A percentile compares a stretch with the other conserved stretches of the same genome.
Conservation (phyloP, 1,140 invertebrate species). For the Ostrea edulis region DNA sequence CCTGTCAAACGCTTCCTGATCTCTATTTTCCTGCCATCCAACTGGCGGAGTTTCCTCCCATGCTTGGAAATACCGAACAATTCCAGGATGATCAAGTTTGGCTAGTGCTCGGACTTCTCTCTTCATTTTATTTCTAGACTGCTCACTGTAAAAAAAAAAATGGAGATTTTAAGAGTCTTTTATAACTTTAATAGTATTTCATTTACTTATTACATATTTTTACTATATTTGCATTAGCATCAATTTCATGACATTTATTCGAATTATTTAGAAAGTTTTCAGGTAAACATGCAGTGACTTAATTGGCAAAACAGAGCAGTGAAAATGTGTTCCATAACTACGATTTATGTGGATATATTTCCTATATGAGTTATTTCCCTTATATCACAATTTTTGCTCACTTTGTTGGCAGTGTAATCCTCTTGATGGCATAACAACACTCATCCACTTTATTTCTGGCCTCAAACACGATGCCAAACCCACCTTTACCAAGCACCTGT, state of each 20-base stretch:
- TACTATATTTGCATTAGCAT: too few relatives aligned
- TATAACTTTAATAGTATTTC: background rate
- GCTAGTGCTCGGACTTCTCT: constrained; percentile 96
- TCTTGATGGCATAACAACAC: constrained; percentile 96
- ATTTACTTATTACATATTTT: too few relatives aligned
- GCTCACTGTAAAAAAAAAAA: constrained; percentile 81
- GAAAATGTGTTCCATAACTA: too few relatives aligned
- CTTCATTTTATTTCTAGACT: constrained; percentile 91
- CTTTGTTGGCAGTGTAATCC: constrained; percentile 93
- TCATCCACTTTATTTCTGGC: constrained; percentile 97
- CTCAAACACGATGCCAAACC: constrained; percentile 98
- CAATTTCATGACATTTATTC: too few relatives aligned
- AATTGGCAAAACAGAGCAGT: too few relatives aligned
- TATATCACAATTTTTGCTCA: constrained; percentile 74
- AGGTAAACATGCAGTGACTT: too few relatives aligned
- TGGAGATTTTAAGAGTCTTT: background rate
- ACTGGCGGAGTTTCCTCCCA: constrained; percentile 95
- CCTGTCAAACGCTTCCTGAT: constrained; percentile 81
- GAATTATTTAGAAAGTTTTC: too few relatives aligned
- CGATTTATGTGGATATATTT: too few relatives aligned
- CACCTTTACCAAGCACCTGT: constrained; percentile 92
- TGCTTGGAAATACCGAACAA: constrained; percentile 96
- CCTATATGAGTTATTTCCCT: too few relatives aligned
- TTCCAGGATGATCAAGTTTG: constrained; percentile 95
- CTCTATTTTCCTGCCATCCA: constrained; percentile 91